Evolutionary conservation across 2,113 vertebrate species (phyloP).

Genomic region (Trinectes maculatus): DNA sequence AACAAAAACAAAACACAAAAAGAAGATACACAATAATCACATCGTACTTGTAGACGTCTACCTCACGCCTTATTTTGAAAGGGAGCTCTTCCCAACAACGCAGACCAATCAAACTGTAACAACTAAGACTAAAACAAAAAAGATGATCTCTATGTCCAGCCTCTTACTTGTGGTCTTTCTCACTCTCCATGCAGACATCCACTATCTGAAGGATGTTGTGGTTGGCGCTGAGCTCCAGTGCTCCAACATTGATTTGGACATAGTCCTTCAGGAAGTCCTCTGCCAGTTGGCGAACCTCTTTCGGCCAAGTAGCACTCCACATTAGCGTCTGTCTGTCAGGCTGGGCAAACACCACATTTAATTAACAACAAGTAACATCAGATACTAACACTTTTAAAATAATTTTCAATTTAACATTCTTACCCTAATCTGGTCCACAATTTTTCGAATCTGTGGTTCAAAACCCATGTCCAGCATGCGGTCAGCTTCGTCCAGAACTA

Average conservation of each 20-base stretch:
- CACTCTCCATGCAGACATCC: constrained; percentile 93
- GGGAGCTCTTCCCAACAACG: too few relatives aligned
- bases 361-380: neutral
- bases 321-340: constrained; percentile 95
- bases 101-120: too few relatives aligned
- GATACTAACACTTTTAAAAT: neutral
- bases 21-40: neutral
- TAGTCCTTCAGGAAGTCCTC: constrained; percentile 96
- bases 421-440: constrained; percentile 95
- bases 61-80: too few relatives aligned
- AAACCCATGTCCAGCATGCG: constrained; percentile 99
- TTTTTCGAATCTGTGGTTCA: constrained; percentile 96
- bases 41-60: too few relatives aligned
- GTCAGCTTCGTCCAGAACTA: constrained; percentile 95
- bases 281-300: constrained; percentile 94
- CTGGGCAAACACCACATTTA: constrained; percentile 62
- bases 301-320: constrained; percentile 99
- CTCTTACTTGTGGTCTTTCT: constrained; percentile 93
- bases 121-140: neutral
- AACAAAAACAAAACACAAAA: neutral
- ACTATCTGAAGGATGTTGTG: constrained; percentile 98
- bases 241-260: constrained; percentile 95
- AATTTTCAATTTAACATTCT: neutral
- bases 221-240: constrained; percentile 94
- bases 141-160: neutral